Conservation (phyloP, 2,888 invertebrate genomes). For the Polydrusus pterygomalis region DNA sequence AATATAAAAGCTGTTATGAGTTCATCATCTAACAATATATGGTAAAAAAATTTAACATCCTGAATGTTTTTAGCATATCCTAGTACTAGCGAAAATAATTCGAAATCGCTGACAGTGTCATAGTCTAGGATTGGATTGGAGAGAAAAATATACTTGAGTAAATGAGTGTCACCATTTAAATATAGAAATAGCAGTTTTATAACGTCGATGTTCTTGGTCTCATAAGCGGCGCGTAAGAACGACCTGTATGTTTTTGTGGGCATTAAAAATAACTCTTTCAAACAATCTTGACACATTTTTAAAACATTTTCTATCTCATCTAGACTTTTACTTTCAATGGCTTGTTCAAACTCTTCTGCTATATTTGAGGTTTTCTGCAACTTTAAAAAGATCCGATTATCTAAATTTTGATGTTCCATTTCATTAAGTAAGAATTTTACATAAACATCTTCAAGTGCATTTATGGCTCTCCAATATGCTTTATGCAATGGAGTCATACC, state of each 20-base stretch:
- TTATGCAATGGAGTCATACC: conserved; percentile 7
- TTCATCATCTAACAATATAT: neutral
- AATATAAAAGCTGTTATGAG: neutral
- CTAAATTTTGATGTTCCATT: neutral
- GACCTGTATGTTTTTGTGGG: neutral
- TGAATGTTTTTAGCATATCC: neutral
- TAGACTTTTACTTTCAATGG: conserved; percentile 2
- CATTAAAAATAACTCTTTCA: conserved; percentile 1
- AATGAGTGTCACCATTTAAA: neutral
- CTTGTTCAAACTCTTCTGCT: neutral
- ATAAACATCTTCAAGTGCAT: neutral
- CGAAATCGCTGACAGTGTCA: neutral
- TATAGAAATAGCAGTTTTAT: neutral
- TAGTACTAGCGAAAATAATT: neutral
- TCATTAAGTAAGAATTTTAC: neutral
- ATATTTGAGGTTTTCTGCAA: neutral
- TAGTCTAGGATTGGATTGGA: neutral
- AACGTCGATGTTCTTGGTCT: conserved; percentile 1
- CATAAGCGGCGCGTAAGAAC: neutral
- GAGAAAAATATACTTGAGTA: neutral
- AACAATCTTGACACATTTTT: neutral
- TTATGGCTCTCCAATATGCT: neutral
- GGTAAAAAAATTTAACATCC: neutral
- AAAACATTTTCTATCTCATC: neutral
- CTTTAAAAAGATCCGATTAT: neutral